phyloP scores from a whole-genome alignment of 2,113 vertebrate genomes.

The Baryphthengus martii region DNA sequence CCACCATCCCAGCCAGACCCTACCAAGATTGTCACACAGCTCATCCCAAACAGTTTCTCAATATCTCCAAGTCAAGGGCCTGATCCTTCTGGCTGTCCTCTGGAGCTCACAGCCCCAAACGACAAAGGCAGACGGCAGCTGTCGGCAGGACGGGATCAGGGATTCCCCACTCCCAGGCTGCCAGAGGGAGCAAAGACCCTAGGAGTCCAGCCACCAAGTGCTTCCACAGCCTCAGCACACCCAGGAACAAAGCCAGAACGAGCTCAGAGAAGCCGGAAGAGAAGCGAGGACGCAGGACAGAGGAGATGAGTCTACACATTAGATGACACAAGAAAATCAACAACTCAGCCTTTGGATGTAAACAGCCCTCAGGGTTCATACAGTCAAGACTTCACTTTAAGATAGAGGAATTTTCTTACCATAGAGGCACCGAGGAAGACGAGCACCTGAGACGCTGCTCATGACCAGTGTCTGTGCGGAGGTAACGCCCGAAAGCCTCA shows the following conservation, averaged over 20 bases:
- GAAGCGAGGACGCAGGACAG: background rate
- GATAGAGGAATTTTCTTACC: background rate
- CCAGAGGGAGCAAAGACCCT: background rate
- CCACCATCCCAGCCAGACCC: background rate
- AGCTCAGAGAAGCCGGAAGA: background rate
- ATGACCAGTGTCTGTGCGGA: background rate
- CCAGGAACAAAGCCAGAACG: fast-evolving
- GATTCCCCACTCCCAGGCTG: background rate
- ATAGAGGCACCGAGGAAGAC: background rate
- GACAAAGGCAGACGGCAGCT: background rate
- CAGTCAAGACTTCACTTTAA: background rate
- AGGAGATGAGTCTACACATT: background rate
- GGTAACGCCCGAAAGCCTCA: background rate
- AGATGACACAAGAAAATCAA: background rate
- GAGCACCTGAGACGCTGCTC: background rate
- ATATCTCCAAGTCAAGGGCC: fast-evolving
- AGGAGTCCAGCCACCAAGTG: background rate
- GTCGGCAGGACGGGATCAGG: background rate
- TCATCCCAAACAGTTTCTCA: background rate
- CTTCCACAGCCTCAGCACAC: background rate
- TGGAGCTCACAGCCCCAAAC: background rate
- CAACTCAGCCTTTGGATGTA: background rate
- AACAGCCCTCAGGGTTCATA: background rate
- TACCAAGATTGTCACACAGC: background rate
- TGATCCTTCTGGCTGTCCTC: background rate